Conservation (phyloP, 2,113 vertebrate species). For the Hippopotamus amphibius region DNA sequence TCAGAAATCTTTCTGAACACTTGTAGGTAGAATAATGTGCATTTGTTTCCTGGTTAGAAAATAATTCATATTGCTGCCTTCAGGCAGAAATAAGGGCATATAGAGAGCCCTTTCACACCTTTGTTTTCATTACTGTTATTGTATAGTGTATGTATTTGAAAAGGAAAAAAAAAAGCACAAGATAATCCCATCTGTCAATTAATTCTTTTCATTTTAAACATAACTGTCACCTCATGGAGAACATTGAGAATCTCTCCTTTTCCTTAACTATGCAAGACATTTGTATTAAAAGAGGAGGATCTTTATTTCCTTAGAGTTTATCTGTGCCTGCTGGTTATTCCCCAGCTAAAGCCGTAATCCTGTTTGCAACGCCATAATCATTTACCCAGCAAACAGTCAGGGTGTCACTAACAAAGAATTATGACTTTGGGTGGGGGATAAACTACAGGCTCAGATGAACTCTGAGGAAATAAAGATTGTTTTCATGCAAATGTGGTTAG, state of each 20-base stretch:
- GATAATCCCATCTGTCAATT: slow-evolving; percentile 51
- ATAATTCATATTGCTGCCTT: neutral
- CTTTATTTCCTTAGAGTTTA: slow-evolving; percentile 72
- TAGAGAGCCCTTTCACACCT: neutral
- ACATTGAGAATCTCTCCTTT: slow-evolving; percentile 54
- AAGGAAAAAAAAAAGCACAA: slow-evolving; percentile 22
- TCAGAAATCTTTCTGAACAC: neutral
- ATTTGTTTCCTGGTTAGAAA: slow-evolving; percentile 3
- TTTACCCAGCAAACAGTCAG: slow-evolving; percentile 79
- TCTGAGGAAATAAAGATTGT: slow-evolving; percentile 69
- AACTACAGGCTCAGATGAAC: slow-evolving; percentile 74
- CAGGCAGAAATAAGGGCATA: slow-evolving; percentile 11
- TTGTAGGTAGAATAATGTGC: neutral
- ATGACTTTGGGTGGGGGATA: slow-evolving; percentile 71
- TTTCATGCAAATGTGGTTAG: slow-evolving; percentile 74
- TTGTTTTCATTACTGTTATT: neutral
- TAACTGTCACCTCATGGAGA: slow-evolving; percentile 58
- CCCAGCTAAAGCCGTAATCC: slow-evolving; percentile 76
- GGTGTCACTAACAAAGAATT: slow-evolving; percentile 78
- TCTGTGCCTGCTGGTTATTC: slow-evolving; percentile 77
- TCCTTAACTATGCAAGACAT: slow-evolving; percentile 75
- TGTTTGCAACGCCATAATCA: slow-evolving; percentile 78
- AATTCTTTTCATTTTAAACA: slow-evolving; percentile 57
- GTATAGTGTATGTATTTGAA: neutral
- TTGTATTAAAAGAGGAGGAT: slow-evolving; percentile 69